Percentiles rank a stretch among this genome's conserved stretches.
These are phyloP conservation scores for Alloplasta piceator DNA, from an alignment of 2,888 invertebrate genomes.

Conservation along the genomic window DNA sequence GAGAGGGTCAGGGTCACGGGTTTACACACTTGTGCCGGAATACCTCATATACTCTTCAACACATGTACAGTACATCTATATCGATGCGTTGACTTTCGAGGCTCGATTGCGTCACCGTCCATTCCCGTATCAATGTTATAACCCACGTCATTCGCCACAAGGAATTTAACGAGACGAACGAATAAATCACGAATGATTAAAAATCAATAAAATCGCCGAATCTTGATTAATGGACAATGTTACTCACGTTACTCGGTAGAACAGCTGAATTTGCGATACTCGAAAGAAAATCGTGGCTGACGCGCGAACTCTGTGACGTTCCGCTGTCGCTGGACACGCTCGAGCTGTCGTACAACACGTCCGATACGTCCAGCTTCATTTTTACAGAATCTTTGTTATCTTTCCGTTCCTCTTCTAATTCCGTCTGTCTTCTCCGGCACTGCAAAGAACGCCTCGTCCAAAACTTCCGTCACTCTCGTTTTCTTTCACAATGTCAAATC, in stretches of 20 bases:
- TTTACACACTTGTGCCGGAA: too few species aligned
- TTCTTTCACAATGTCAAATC: not conserved
- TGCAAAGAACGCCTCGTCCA: not conserved
- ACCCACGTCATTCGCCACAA: slow-evolving; percentile 30
- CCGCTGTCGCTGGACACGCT: slow-evolving; percentile 87
- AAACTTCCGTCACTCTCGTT: not conserved
- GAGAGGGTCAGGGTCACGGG: too few species aligned
- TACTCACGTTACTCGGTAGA: slow-evolving; percentile 78
- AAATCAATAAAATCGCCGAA: not conserved
- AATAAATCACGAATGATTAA: slow-evolving; percentile 3
- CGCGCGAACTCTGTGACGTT: slow-evolving; percentile 85
- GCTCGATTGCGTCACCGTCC: slow-evolving; percentile 43
- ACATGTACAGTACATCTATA: not conserved
- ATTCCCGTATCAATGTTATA: slow-evolving; percentile 15
- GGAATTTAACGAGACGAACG: slow-evolving; percentile 21
- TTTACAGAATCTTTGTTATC: slow-evolving; percentile 53
- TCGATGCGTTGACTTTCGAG: slow-evolving; percentile 42
- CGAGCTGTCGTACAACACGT: slow-evolving; percentile 86
- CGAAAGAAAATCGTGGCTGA: slow-evolving; percentile 82
- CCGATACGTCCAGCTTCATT: slow-evolving; percentile 87
- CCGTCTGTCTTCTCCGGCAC: not conserved
- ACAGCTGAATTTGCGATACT: slow-evolving; percentile 76
- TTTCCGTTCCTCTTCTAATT: not conserved
- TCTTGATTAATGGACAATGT: not conserved
- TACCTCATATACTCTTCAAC: too few species aligned